Evolutionary conservation across 2,113 vertebrate genomes (phyloP).

Genomic region (Spea bombifrons): DNA sequence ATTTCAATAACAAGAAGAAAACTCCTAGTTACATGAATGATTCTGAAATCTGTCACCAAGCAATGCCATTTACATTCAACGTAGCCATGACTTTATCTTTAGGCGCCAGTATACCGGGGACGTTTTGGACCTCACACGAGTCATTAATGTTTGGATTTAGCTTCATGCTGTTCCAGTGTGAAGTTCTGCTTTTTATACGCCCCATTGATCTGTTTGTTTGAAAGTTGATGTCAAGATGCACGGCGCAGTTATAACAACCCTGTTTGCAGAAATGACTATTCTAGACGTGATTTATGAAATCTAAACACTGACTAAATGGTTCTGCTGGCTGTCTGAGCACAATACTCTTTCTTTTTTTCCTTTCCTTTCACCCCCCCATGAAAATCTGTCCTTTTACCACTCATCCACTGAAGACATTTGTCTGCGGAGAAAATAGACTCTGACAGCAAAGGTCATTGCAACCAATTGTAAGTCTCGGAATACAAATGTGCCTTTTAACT

Average conservation of each 20-base stretch:
- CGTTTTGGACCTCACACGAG: neutral
- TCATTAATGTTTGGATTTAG: slow-evolving; percentile 20
- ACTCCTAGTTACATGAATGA: no score
- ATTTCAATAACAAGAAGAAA: no score
- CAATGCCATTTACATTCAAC: slow-evolving; percentile 21
- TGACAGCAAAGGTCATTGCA: slow-evolving; percentile 71
- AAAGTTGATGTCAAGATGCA: neutral
- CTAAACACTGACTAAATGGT: neutral
- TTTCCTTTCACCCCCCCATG: neutral
- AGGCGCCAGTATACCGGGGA: slow-evolving; percentile 16
- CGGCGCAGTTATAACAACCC: slow-evolving; percentile 29
- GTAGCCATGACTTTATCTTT: neutral
- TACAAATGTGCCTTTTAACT: slow-evolving; percentile 67
- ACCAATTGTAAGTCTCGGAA: slow-evolving; percentile 60
- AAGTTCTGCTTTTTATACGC: neutral
- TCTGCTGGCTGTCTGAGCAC: slow-evolving; percentile 31
- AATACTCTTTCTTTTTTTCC: neutral
- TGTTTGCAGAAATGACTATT: neutral
- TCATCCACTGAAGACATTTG: slow-evolving; percentile 60
- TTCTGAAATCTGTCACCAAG: neutral
- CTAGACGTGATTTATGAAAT: neutral
- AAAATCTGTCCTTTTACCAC: slow-evolving; percentile 53
- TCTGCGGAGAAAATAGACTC: slow-evolving; percentile 61
- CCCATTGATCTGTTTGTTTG: neutral
- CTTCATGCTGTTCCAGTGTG: slow-evolving; percentile 17